phyloP scores from a whole-genome alignment of 2,888 invertebrate genomes.

The Cheilosia variabilis region DNA sequence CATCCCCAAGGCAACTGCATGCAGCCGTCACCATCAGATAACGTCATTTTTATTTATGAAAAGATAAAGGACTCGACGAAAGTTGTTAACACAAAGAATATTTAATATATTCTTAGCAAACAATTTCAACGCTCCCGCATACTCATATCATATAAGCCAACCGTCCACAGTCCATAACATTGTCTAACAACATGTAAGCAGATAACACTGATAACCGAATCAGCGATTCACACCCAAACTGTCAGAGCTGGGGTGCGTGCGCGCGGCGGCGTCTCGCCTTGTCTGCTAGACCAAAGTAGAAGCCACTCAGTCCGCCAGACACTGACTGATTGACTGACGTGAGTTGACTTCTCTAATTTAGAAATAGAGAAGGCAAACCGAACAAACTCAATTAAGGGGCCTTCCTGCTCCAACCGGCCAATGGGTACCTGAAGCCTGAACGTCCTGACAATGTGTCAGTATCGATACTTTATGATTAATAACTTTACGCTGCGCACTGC shows the following conservation, averaged over 20 bases:
- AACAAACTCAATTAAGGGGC: slow-evolving; percentile 60
- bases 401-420: slow-evolving; percentile 48
- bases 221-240: slow-evolving; percentile 69
- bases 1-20: slow-evolving; percentile 1
- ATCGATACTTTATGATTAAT: slow-evolving; percentile 74
- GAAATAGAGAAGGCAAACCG: slow-evolving; percentile 52
- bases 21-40: slow-evolving; percentile 38
- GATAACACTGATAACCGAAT: slow-evolving; percentile 70
- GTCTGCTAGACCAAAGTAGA: neutral
- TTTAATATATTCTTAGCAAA: slow-evolving; percentile 30
- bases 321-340: slow-evolving; percentile 69
- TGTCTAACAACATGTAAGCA: slow-evolving; percentile 59
- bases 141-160: neutral
- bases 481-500: slow-evolving; percentile 41
- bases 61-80: slow-evolving; percentile 61
- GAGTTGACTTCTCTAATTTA: slow-evolving; percentile 74
- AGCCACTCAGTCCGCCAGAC: slow-evolving; percentile 2
- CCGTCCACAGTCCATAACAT: slow-evolving; percentile 43
- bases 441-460: slow-evolving; percentile 64
- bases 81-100: slow-evolving; percentile 51
- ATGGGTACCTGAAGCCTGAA: slow-evolving; percentile 55
- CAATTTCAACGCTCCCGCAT: slow-evolving; percentile 53
- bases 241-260: slow-evolving; percentile 39
- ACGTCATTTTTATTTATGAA: slow-evolving; percentile 70
- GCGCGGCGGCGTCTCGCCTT: neutral